Base-by-base conservation (phyloP, 2,797 vertebrate species). In the Trachurus trachurus region DNA sequence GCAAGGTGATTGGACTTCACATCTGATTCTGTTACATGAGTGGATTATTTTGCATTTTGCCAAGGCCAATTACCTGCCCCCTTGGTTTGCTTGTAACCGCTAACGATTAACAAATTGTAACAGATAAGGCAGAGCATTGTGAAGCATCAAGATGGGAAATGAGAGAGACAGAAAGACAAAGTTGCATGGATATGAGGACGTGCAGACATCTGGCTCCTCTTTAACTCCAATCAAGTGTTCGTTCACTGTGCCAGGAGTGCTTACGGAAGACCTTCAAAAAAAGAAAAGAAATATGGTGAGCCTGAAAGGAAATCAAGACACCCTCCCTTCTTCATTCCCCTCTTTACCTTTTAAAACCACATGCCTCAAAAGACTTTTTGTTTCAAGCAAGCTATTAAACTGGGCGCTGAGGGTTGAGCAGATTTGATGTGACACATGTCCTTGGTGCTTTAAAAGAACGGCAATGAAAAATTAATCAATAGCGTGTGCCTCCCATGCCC, bases 361-460 rank as follows among this genome's bases (percentile, higher is more conserved):
- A 76, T 47, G 59, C 83, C 82, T 93, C 80, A 89, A 92, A 90
- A 88, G 73, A 84, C 68, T 80, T 88, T 93, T 95, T 93, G 87
- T 94, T 93, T 93, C 87, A 88, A 86, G 87, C 77, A 63, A 88
- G 81, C 87, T 87, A 90, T 93, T 93, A 87, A 94, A 92, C 82
- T 49, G 62, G 74, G 76, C 83, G 76, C 80, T 63, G 86, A 82
- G 83, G 71, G 76, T 80, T 84, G 88, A 91, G 87, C 82, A 86
- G 90, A 93, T 93, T 91, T 93, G 83, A 94, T 93, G 88, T 90
- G 86, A 90, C 90, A 88, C 82, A 87, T 91, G 94, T 95, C 94
- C 93, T 94, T 94, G 93, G 87, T 92, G 82, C 84, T 92, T 93
- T 91, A 87, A 94, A 95, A 94, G 90, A 92, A 90, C 73, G 67